Conservation (phyloP, 2,888 invertebrate genomes). For the Hololepta plana region DNA sequence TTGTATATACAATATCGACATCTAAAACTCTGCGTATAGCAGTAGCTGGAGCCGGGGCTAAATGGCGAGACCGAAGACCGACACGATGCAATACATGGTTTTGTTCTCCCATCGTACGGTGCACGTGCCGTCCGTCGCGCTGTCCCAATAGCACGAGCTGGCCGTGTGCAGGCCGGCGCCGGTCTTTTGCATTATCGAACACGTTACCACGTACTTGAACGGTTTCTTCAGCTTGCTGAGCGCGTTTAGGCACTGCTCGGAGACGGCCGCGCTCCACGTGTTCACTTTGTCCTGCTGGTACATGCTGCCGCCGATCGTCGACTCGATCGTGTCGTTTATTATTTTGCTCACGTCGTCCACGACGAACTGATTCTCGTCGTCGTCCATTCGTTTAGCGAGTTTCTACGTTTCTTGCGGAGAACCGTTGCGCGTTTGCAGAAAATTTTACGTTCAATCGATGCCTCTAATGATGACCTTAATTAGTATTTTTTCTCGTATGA, state of each 20-base stretch:
- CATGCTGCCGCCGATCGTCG: conserved; percentile 49
- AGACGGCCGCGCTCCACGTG: conserved; percentile 57
- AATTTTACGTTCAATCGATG: too few species aligned
- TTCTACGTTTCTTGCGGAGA: background rate
- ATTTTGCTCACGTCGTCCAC: conserved; percentile 61
- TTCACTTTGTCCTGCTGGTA: conserved; percentile 49
- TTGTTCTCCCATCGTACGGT: conserved; percentile 79
- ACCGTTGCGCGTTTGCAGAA: too few species aligned
- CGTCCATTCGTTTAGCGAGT: conserved; percentile 17
- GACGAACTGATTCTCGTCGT: conserved; percentile 35
- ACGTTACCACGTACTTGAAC: conserved; percentile 69
- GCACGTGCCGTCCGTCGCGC: conserved; percentile 58
- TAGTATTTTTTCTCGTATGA: too few species aligned
- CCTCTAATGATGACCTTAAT: too few species aligned
- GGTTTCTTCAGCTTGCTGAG: conserved; percentile 61
- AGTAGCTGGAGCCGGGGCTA: too few species aligned
- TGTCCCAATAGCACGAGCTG: conserved; percentile 73
- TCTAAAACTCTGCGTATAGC: too few species aligned
- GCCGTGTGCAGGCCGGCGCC: conserved; percentile 71
- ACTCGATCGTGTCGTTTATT: conserved; percentile 57
- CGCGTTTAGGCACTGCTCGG: conserved; percentile 53
- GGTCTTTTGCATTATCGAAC: conserved; percentile 71
- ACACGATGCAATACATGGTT: conserved; percentile 69
- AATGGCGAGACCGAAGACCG: conserved; percentile 56
- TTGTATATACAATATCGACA: too few species aligned